Evolutionary conservation across 2,113 vertebrate genomes (phyloP), one percentile per base, ranked within the genome.

Genomic region (Brachyhypopomus gauderio): DNA sequence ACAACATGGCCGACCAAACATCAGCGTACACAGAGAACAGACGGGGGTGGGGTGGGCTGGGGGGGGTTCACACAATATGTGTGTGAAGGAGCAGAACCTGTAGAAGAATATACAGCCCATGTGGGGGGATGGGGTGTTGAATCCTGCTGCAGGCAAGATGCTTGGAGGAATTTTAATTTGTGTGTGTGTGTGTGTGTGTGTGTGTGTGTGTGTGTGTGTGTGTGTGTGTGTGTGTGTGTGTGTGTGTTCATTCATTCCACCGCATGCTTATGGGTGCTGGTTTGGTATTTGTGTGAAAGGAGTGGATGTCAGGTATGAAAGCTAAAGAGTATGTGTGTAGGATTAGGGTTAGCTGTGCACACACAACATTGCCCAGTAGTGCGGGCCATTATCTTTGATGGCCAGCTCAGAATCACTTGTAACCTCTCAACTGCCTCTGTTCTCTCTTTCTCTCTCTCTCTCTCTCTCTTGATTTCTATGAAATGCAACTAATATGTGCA

Each of bases 331-430:
- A 36, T 79, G 55, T 84, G 70, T 69, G 79, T 64, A 59, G 23
- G 58, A 66, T 60, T 62, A 70, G 76, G 66, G 75, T 58, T 20
- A 52, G 81, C 22, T 60, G 76, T 78, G 77, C 84, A 88, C 86
- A 86, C 85, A 81, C 89, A 88, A 86, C 88, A 86, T 83, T 81
- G 75, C 82, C 72, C 86, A 79, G 85, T 72, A 75, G 85, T 69
- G 88, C 85, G 87, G 85, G 77, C 86, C 79, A 87, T 92, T 89
- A 91, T 79, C 79, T 88, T 59, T 77, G 81, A 86, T 82, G 84
- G 75, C 79, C 80, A 86, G 82, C 85, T 45, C 55, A 85, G 87
- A 84, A 83, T 41, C 41, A 41, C 41, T 9, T 41, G 41, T 52
- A 12, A n/a, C 71, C 72, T 84, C 86, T 86, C 58, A 86, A 83